Percentiles rank a stretch among this genome's conserved stretches.
Conservation (phyloP, 2,888 invertebrate species). For the Rhagonycha fulva region DNA sequence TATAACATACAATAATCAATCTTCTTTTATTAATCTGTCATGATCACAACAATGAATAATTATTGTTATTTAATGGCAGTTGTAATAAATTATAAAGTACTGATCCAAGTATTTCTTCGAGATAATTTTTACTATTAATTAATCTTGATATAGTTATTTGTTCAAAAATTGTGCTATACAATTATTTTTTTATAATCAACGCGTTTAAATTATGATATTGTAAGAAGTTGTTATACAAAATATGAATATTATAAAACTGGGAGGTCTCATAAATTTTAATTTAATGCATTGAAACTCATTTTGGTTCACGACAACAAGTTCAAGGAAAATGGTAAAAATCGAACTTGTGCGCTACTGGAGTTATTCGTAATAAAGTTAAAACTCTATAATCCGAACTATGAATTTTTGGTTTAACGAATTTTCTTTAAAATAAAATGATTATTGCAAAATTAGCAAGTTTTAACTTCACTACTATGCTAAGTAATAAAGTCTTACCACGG, state of each 20-base stretch:
- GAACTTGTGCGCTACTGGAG: not conserved
- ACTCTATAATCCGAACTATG: no score
- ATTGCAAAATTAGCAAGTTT: no score
- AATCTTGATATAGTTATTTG: not conserved
- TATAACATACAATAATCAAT: conserved; percentile 28
- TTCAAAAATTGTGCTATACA: not conserved
- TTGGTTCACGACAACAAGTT: no score
- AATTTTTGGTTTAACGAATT: no score
- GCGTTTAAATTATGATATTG: not conserved
- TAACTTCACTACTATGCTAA: no score
- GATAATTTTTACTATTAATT: not conserved
- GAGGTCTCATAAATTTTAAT: not conserved
- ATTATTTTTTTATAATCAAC: not conserved
- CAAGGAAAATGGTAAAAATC: not conserved
- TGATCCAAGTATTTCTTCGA: not conserved
- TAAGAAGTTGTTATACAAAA: not conserved
- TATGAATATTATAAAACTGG: not conserved
- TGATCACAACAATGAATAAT: conserved; percentile 36
- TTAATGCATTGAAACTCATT: not conserved
- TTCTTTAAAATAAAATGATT: no score
- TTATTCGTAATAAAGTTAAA: no score
- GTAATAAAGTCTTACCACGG: no score
- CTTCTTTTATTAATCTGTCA: conserved; percentile 38
- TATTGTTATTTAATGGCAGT: conserved; percentile 12
- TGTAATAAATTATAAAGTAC: not conserved